Evolutionary conservation across 2,113 vertebrate species (phyloP), one percentile per base, ranked within the genome.

Genomic region (Terrapene triunguis): DNA sequence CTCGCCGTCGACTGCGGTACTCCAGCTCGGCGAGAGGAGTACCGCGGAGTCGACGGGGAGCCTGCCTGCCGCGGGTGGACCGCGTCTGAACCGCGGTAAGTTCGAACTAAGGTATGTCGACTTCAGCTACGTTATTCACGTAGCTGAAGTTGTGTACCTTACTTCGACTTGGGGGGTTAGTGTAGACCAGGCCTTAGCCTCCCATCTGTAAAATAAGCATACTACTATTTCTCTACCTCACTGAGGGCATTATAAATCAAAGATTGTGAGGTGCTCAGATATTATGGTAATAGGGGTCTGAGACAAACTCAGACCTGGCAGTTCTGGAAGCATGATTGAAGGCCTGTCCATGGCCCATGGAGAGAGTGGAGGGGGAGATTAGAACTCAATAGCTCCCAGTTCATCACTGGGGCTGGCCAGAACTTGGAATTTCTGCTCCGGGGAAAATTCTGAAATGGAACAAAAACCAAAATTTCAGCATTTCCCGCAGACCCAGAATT

Each of bases 251-350:
- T 72, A 84, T 24, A 54, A 9, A 85, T 85, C 12, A 59, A 69
- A 95, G 72, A 53, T 74, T 88, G 42, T 88, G 79, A 83, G 92
- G 91, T 80, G 89, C 91, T 97, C 90, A 91, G 80, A 82, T 81
- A 12, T 10, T 42, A 38, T 84, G 91, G 88, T 97, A 96, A 94
- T 89, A 92, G 80, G 96, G 55, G 62, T 95, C 62, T 88, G 89
- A 86, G 90, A 38, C 65, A n/a, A 69, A 69, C 19, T 69, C 65
- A 69, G 4, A 69, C 35, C n/a, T 38, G 17, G n/a, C n/a, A n/a
- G 32, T 38, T 72, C 65, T 72, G 65, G n/a, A 72, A 21, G 19
- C 3, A 21, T 38, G 17, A 59, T 29, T 72, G 35, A 72, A 21
- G 17, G 32, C 62, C 62, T 65, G 6, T n/a, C 32, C 32, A 65